Evolutionary conservation across 2,113 vertebrate species (phyloP).

Genomic region (Mobula birostris): DNA sequence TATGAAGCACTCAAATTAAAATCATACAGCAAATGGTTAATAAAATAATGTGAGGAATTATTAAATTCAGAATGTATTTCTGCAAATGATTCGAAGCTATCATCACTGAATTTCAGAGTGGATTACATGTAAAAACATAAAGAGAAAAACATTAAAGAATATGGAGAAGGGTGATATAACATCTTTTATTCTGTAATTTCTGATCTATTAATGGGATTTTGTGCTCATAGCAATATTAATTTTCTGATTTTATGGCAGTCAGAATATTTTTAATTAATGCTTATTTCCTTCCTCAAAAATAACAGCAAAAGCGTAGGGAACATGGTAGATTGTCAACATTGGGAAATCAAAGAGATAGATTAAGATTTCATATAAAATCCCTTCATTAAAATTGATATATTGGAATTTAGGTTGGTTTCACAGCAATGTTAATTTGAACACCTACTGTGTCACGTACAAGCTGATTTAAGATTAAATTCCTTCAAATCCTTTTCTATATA

Average conservation of each 20-base stretch:
- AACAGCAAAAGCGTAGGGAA: neutral
- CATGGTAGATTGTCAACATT: neutral
- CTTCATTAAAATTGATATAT: neutral
- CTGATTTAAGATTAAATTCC: neutral
- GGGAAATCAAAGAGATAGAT: neutral
- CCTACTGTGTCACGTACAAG: neutral
- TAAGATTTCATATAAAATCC: neutral
- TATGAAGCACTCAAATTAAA: neutral
- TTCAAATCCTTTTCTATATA: neutral
- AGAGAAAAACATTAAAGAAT: neutral
- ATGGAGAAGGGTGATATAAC: neutral
- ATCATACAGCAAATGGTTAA: neutral
- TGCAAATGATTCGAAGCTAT: neutral
- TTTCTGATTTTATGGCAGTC: neutral
- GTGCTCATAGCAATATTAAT: neutral
- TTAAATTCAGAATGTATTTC: neutral
- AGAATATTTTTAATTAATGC: neutral
- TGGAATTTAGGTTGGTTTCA: neutral
- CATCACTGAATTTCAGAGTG: neutral
- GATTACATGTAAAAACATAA: neutral
- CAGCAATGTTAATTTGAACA: neutral
- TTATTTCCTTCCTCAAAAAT: neutral
- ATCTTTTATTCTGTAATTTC: neutral
- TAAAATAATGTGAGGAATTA: neutral
- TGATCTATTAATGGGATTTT: neutral